Conservation (phyloP, 2,888 invertebrate genomes). For the Branchinecta sandiegonensis region DNA sequence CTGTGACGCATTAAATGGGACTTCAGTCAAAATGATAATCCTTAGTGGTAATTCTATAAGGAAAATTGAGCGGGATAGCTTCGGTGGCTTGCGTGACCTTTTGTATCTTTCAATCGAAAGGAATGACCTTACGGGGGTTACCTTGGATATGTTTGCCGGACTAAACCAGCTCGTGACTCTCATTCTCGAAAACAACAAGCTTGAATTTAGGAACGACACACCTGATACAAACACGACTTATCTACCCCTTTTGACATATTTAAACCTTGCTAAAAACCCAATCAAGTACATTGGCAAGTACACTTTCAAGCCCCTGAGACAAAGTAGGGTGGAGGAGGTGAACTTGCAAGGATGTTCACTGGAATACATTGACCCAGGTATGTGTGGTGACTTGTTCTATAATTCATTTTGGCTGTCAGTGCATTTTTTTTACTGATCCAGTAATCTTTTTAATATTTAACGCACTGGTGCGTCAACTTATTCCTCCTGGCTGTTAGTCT, state of each 20-base stretch:
- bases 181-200: slow-evolving; percentile 18
- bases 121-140: slow-evolving; percentile 14
- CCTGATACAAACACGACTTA: neutral
- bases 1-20: slow-evolving; percentile 9
- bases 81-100: slow-evolving; percentile 18
- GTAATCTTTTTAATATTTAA: no score
- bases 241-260: slow-evolving; percentile 18
- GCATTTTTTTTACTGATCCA: no score
- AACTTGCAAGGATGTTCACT: slow-evolving; percentile 22
- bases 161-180: slow-evolving; percentile 19
- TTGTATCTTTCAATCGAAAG: slow-evolving; percentile 18
- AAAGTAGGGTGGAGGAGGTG: slow-evolving; percentile 21
- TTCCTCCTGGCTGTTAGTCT: no score
- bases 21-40: slow-evolving; percentile 15
- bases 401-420: no score
- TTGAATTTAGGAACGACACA: neutral
- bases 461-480: no score
- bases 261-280: slow-evolving; percentile 21
- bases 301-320: slow-evolving; percentile 17
- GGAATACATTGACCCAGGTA: slow-evolving; percentile 22
- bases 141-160: slow-evolving; percentile 20
- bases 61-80: slow-evolving; percentile 17
- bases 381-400: no score
- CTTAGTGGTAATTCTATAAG: slow-evolving; percentile 16
- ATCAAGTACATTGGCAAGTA: slow-evolving; percentile 16